Evolutionary conservation across 2,113 vertebrate species (phyloP), one percentile per base, ranked within the genome.

Genomic region (zebrafish (Danio rerio)): DNA sequence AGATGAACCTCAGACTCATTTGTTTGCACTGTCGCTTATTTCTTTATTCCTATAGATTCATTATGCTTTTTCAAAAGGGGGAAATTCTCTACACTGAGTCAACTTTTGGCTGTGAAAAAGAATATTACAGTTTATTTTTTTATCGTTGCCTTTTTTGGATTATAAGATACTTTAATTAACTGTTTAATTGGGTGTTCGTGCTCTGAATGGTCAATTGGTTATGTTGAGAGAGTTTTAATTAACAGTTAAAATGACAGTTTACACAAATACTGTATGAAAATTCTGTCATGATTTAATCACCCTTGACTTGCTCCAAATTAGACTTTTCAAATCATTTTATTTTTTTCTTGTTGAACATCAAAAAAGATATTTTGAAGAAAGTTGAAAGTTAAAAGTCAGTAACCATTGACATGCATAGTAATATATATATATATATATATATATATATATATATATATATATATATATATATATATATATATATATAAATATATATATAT

Each of bases 1-100:
- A 89, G 87, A 86, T 91, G 91, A 81, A 90, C 85, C 87, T n/a
- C 47, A 59, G 83, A 88, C 91, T 88, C 66, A 70, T 84, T 85
- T 87, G 90, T 85, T 87, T 92, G 86, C 88, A 85, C 88, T 90
- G 76, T 71, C 10, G 40, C 84, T 89, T 80, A 68, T 20, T 72
- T 81, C 76, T 69, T 80, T 86, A 83, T 75, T 87, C 88, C 59
- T n/a, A 21, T 9, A 61, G 82, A 85, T 87, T 85, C 77, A 69
- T 68, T 62, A 50, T 83, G 45, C 82, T 88, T 69, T 72, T 81
- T 20, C 69, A 12, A 71, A 59, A 13, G 8, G 16, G 55, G 31
- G 47, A 79, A 86, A 43, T 45, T 68, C 72, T 56, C 11, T 45
- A 55, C 55, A 83, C n/a, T 20, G 20, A 31, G 49, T 75, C 61